phyloP scores from a whole-genome alignment of 2,888 invertebrate species.

The Drosophila mulleri region DNA sequence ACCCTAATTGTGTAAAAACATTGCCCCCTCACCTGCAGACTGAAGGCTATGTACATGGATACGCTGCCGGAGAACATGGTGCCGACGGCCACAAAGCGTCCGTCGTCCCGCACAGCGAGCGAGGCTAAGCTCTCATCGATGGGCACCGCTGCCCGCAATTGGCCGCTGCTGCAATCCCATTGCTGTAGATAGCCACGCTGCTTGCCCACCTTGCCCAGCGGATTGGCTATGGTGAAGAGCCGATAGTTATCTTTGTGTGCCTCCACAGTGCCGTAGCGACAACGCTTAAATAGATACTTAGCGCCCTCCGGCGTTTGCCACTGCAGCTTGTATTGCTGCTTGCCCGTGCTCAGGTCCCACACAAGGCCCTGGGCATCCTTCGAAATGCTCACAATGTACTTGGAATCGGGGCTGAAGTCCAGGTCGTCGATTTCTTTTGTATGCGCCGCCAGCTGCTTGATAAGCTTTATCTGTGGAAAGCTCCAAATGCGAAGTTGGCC shows the following conservation, averaged over 20 bases:
- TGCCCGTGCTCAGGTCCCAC: constrained; percentile 90
- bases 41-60: constrained; percentile 95
- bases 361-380: constrained; percentile 94
- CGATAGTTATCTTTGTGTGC: constrained; percentile 88
- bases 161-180: constrained; percentile 90
- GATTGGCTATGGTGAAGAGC: constrained; percentile 93
- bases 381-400: constrained; percentile 92
- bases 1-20: no score
- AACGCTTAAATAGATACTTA: constrained; percentile 93
- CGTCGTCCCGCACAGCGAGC: constrained; percentile 95
- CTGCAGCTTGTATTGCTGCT: constrained; percentile 89
- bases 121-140: constrained; percentile 93
- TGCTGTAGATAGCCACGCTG: constrained; percentile 91
- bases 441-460: constrained; percentile 91
- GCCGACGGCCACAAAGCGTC: constrained; percentile 95
- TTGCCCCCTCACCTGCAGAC: constrained; percentile 89
- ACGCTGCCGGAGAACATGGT: constrained; percentile 97
- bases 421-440: constrained; percentile 97
- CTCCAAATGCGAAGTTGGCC: constrained; percentile 94
- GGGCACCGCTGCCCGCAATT: constrained; percentile 87
- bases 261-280: constrained; percentile 91
- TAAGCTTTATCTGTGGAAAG: constrained; percentile 91
- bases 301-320: constrained; percentile 91
- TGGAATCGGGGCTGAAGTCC: constrained; percentile 93
- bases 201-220: constrained; percentile 89